Percentiles rank a stretch among this genome's conserved stretches.
phyloP scores from a whole-genome alignment of 2,113 vertebrate species.

The Lepus americanus region DNA sequence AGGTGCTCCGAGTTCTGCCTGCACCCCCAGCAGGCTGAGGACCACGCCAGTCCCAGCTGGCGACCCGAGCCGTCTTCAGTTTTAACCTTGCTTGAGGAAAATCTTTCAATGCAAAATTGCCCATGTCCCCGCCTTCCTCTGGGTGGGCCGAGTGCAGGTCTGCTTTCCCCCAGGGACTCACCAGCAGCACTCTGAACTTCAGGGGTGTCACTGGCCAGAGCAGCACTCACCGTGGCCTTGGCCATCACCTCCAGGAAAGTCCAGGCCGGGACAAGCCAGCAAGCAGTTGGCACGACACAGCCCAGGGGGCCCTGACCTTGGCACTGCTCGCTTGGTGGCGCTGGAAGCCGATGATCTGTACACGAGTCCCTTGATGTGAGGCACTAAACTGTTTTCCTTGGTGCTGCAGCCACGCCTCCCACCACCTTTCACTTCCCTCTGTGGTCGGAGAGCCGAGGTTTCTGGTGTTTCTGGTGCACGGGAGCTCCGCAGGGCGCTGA shows the following conservation, averaged over 20 bases:
- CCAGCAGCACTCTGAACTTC: background rate
- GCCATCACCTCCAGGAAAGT: background rate
- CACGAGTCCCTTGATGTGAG: background rate
- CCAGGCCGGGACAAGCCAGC: background rate
- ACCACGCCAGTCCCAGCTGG: background rate
- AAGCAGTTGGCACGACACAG: background rate
- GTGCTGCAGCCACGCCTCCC: background rate
- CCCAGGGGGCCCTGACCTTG: background rate
- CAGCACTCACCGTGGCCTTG: background rate
- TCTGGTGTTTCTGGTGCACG: background rate
- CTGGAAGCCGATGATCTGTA: background rate
- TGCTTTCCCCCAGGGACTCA: conserved; percentile 56
- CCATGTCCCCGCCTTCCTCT: conserved; percentile 2
- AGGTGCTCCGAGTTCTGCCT: background rate
- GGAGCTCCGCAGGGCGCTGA: background rate
- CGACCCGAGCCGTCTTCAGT: background rate
- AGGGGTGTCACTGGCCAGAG: conserved; percentile 6
- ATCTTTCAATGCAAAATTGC: background rate
- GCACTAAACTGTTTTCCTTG: background rate
- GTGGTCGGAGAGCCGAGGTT: background rate
- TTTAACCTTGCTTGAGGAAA: background rate
- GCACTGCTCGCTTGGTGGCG: background rate
- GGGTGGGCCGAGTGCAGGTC: background rate
- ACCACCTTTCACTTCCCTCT: background rate
- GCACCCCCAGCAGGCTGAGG: fast-evolving